phyloP scores from a whole-genome alignment of 2,113 vertebrate genomes.

The Prolemur simus region DNA sequence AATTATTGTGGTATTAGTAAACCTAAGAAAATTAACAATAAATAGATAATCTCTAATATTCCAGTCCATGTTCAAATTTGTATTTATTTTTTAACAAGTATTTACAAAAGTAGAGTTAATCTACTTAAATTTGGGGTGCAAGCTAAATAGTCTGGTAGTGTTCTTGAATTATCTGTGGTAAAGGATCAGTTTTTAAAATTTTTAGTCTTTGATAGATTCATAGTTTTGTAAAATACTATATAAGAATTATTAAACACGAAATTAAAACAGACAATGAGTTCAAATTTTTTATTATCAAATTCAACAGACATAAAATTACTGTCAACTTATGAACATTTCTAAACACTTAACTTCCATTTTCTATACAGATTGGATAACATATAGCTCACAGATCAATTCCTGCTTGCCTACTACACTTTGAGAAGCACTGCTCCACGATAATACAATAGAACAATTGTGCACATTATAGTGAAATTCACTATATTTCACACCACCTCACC shows the following conservation, averaged over 20 bases:
- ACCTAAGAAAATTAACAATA: slow-evolving; percentile 12
- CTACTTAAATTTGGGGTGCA: background rate
- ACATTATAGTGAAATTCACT: background rate
- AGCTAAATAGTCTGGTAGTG: background rate
- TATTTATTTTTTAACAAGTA: background rate
- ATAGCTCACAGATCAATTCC: background rate
- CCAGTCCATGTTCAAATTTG: background rate
- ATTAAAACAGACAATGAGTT: background rate
- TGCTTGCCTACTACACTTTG: background rate
- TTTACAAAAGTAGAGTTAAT: slow-evolving; percentile 31
- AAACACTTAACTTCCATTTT: background rate
- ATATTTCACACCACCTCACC: background rate
- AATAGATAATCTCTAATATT: background rate
- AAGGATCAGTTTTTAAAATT: background rate
- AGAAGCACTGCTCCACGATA: background rate
- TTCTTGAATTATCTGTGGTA: background rate
- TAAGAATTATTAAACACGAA: slow-evolving; percentile 7
- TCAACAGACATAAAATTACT: background rate
- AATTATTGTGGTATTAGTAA: no score
- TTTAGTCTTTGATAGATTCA: slow-evolving; percentile 10
- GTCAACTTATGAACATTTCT: background rate
- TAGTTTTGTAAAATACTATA: slow-evolving; percentile 15
- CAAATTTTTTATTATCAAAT: background rate
- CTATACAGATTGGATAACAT: background rate
- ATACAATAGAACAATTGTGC: background rate